Base-by-base conservation (phyloP, 92 coral and sea anemone genomes). In the Metridium senile region DNA sequence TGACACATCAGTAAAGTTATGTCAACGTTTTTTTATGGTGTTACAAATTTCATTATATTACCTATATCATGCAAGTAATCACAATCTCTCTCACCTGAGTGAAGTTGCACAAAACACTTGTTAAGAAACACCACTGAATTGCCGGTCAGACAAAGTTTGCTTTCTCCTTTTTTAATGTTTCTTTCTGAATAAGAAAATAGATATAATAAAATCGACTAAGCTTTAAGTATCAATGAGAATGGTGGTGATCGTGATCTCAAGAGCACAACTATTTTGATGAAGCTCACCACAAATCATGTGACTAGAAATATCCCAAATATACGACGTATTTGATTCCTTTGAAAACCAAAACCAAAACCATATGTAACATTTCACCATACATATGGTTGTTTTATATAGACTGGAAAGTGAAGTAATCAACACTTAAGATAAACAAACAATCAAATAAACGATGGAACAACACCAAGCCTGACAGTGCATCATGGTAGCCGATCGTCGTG, bases 61-160 rank as follows among this genome's bases (percentile, higher is more conserved):
- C n/a, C n/a, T n/a, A n/a, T n/a, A n/a, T n/a, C n/a, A n/a, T n/a
- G n/a, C n/a, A n/a, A n/a, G n/a, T n/a, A n/a, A n/a, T n/a, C n/a
- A n/a, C n/a, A n/a, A n/a, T n/a, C n/a, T n/a, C n/a, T n/a, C n/a
- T 30, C 27, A 92, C 97, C 95, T 47, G 91, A 74, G 56, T 75
- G 74, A 47, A 89, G 33, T 21, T 78, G 77, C 51, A 89, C 90
- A 87, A 95, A 95, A 62, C 97, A 92, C 22, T 79, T 61, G 76
- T 82, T 83, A n/a, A 95, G 85, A 77, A 86, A 95, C 54, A 78
- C 81, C 67, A 95, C 76, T 66, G 97, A 90, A 27, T 97, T 66
- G 21, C 92, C 96, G 35, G 99, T 92, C 70, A 95, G 72, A 70
- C 96, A 89, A 30, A 95, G 86, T 47, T 87, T 88, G 23, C 88